Evolutionary conservation across 2,113 vertebrate genomes (phyloP), one percentile per base, ranked within the genome.

Genomic region (Tragelaphus strepsiceros): DNA sequence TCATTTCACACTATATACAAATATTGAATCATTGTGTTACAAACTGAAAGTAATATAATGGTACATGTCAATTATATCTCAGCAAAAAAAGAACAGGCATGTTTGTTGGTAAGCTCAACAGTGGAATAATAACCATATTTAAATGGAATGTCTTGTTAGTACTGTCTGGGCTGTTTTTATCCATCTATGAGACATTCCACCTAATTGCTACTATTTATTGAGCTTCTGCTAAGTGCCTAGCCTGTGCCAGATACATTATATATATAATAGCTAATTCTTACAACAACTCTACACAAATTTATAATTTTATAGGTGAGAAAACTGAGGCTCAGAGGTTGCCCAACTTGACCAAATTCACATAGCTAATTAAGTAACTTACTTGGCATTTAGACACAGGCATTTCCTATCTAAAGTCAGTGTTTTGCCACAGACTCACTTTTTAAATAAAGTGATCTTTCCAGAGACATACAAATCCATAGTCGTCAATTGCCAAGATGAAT

Each of bases 291-390:
- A 30, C 89, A 39, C 8, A 92, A 32, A 61, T n/a, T 59, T 88
- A 6, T 56, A 35, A 94, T 92, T 78, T 94, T 91, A 86, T 39
- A 82, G 71, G 59, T 90, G 32, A 95, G 54, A 82, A 94, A 94
- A 87, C 53, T 93, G 64, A 71, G 39, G 15, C n/a, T 88, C 43
- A 84, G 17, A 62, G 12, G 24, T 87, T 90, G 0, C 11, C 13
- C 35, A 74, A 24, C 16, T 71, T 43, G 88, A 77, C 90, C 46
- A 67, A 59, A 56, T 89, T 94, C 67, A 74, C 53, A 71, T 91
- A 32, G 58, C 53, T 94, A 54, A 59, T 59, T 96, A 77, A 93
- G 21, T 82, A 53, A 30, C 39, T 91, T 93, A 89, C 8, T 88
- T 88, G 49, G 9, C 54, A 71, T 85, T 94, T 89, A 78, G 62